Conservation (phyloP, 2,888 invertebrate species). For the Belgica antarctica region DNA sequence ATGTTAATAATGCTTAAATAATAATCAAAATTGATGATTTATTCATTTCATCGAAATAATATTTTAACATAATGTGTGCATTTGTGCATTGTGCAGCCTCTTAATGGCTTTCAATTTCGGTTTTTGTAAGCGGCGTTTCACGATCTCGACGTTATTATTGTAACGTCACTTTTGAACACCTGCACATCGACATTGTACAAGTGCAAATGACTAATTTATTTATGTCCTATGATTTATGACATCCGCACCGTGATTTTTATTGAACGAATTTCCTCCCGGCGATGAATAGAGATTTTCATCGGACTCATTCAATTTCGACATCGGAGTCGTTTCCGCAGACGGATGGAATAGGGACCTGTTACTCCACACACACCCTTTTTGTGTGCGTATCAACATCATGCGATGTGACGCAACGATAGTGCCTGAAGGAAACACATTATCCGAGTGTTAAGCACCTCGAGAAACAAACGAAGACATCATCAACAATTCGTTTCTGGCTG, state of each 20-base stretch:
- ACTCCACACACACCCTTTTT: neutral
- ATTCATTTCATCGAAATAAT: neutral
- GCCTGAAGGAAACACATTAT: conserved; percentile 1
- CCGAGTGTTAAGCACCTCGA: neutral
- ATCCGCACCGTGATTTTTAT: conserved; percentile 22
- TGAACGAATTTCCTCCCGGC: conserved; percentile 1
- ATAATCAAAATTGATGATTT: conserved; percentile 21
- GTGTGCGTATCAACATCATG: neutral
- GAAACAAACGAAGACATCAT: neutral
- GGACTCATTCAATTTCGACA: neutral
- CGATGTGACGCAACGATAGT: neutral
- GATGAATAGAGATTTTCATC: conserved; percentile 22
- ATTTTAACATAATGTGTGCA: neutral
- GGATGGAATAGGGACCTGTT: conserved; percentile 21
- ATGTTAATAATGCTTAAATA: conserved; percentile 15
- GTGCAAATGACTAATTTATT: conserved; percentile 32
- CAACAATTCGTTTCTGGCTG: conserved; percentile 4
- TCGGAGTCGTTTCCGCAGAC: neutral
- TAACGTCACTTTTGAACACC: conserved; percentile 19
- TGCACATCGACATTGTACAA: too few relatives aligned
- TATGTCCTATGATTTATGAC: conserved; percentile 20
- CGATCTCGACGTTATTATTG: neutral
- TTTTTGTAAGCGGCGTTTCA: neutral
- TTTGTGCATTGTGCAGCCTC: neutral
- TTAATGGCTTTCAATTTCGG: neutral